phyloP scores from a whole-genome alignment of 2,113 vertebrate species.

The Zosterops borbonicus region DNA sequence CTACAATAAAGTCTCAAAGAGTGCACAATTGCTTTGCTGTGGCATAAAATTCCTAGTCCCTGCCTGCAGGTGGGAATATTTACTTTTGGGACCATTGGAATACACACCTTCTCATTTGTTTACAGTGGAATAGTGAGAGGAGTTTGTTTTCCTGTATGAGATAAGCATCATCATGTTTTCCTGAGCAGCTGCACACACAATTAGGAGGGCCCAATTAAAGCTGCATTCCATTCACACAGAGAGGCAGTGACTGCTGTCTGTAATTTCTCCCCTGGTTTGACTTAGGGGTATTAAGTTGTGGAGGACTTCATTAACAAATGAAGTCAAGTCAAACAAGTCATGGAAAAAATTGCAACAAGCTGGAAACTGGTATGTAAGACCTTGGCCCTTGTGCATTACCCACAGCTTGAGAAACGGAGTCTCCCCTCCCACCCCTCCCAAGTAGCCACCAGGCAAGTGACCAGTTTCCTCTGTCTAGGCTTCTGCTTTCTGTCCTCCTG shows the following conservation, averaged over 20 bases:
- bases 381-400: not conserved
- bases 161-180: not conserved
- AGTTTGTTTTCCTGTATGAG: constrained; percentile 14
- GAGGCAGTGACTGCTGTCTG: not conserved
- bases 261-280: constrained; percentile 39
- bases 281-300: not conserved
- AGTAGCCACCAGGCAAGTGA: not conserved
- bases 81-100: not conserved
- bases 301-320: constrained; percentile 23
- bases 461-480: not conserved
- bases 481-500: not conserved
- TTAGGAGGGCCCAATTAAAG: constrained; percentile 40
- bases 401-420: not conserved
- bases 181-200: constrained; percentile 18
- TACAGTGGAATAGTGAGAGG: not conserved
- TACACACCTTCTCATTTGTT: not conserved
- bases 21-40: not conserved
- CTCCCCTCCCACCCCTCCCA: not conserved
- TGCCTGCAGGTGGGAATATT: not conserved
- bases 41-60: not conserved
- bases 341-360: not conserved
- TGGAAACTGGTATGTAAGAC: not conserved
- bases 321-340: not conserved
- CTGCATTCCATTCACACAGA: not conserved
- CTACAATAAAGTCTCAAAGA: not conserved